phyloP scores from a whole-genome alignment of 2,888 invertebrate species.

The Drosophila merina region DNA sequence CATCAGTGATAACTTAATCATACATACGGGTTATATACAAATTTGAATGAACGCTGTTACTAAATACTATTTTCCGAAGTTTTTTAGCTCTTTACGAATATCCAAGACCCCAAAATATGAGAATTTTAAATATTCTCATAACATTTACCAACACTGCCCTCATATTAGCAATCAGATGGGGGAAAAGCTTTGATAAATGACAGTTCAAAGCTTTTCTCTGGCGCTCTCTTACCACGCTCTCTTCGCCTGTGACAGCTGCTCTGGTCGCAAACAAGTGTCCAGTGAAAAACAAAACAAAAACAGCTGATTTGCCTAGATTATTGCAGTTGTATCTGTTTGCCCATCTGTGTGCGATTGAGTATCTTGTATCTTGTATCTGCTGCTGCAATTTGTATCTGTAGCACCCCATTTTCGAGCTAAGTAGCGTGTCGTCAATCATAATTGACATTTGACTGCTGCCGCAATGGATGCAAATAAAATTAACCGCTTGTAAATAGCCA shows the following conservation, averaged over 20 bases:
- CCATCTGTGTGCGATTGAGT: constrained; percentile 7
- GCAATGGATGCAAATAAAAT: constrained; percentile 25
- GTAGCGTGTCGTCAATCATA: constrained; percentile 42
- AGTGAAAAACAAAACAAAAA: constrained; percentile 72
- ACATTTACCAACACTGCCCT: constrained; percentile 4
- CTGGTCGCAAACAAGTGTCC: constrained; percentile 61
- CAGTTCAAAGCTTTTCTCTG: background rate
- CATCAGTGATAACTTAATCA: no score
- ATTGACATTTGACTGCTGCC: constrained; percentile 42
- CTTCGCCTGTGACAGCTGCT: constrained; percentile 8
- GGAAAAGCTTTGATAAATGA: constrained; percentile 6
- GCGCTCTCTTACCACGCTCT: background rate
- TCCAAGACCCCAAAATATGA: background rate
- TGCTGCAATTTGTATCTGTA: constrained; percentile 6
- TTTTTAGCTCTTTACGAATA: background rate
- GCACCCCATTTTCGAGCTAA: constrained; percentile 3
- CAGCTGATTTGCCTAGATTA: constrained; percentile 50
- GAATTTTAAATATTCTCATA: no score
- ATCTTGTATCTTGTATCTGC: constrained; percentile 22
- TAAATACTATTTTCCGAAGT: no score
- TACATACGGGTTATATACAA: no score
- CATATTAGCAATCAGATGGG: constrained; percentile 11
- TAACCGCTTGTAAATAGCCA: constrained; percentile 11
- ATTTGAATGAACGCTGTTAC: no score
- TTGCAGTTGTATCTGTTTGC: background rate